Conservation (phyloP, 2,888 invertebrate genomes). For the Dermolepida albohirtum region DNA sequence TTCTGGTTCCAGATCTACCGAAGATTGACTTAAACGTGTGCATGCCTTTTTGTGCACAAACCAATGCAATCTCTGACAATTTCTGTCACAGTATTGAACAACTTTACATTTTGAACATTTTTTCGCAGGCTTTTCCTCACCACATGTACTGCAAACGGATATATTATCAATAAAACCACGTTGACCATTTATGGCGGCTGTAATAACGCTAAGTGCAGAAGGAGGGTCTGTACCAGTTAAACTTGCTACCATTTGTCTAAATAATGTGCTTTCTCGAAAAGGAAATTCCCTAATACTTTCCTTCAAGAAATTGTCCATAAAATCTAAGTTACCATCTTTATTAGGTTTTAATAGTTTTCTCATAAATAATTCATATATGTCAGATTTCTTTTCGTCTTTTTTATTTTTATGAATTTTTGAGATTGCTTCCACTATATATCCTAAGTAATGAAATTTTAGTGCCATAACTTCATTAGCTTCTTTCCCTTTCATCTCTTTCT, state of each 20-base stretch:
- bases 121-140: conserved; percentile 89
- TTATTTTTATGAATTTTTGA: conserved; percentile 47
- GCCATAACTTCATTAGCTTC: conserved; percentile 92
- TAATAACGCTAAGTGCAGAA: conserved; percentile 78
- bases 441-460: conserved; percentile 88
- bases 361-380: conserved; percentile 80
- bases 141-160: conserved; percentile 85
- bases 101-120: conserved; percentile 95
- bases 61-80: conserved; percentile 95
- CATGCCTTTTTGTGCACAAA: conserved; percentile 91
- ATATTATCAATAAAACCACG: conserved; percentile 79
- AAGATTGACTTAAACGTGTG: conserved; percentile 69
- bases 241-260: conserved; percentile 85
- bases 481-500: conserved; percentile 86
- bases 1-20: conserved; percentile 40
- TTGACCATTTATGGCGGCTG: conserved; percentile 89
- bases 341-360: conserved; percentile 82
- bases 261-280: conserved; percentile 88
- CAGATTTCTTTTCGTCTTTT: conserved; percentile 69
- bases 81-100: conserved; percentile 93
- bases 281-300: conserved; percentile 92
- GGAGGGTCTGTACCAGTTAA: conserved; percentile 81
- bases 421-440: conserved; percentile 71
- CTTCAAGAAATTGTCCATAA: conserved; percentile 80
- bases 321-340: conserved; percentile 73